Evolutionary conservation across 2,113 vertebrate species (phyloP).

Genomic region (Lepisosteus oculatus): DNA sequence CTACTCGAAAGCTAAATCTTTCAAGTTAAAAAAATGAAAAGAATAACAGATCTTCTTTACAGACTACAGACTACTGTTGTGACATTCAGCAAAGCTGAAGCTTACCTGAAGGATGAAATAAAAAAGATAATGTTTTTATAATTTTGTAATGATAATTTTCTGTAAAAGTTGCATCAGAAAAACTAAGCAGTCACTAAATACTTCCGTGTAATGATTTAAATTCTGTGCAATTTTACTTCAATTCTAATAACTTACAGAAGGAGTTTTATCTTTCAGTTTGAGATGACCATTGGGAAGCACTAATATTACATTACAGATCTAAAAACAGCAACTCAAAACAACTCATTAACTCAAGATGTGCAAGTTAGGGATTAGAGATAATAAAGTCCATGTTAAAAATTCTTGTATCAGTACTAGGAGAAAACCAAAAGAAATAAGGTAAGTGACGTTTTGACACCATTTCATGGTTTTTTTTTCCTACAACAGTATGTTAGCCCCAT

Average conservation of each 20-base stretch:
- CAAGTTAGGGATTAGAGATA: not conserved
- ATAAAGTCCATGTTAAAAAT: not conserved
- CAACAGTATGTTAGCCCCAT: not conserved
- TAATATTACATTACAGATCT: not conserved
- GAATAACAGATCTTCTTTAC: too few relatives aligned
- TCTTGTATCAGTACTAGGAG: not conserved
- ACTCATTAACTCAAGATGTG: conserved; percentile 6
- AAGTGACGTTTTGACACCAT: not conserved
- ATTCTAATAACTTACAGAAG: not conserved
- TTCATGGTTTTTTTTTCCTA: not conserved
- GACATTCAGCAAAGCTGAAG: too few relatives aligned
- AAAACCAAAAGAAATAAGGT: not conserved
- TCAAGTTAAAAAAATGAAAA: too few relatives aligned
- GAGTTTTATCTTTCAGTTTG: not conserved
- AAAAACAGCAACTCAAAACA: not conserved
- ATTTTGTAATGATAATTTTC: too few relatives aligned
- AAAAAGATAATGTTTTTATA: too few relatives aligned
- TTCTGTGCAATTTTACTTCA: too few relatives aligned
- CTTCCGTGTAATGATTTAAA: too few relatives aligned
- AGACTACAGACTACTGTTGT: too few relatives aligned
- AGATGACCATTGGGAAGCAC: not conserved
- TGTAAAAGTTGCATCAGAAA: too few relatives aligned
- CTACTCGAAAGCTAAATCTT: too few relatives aligned
- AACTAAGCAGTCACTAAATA: too few relatives aligned
- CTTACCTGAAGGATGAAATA: too few relatives aligned